phyloP scores from a whole-genome alignment of 2,113 vertebrate genomes.

The Dipodomys merriami region DNA sequence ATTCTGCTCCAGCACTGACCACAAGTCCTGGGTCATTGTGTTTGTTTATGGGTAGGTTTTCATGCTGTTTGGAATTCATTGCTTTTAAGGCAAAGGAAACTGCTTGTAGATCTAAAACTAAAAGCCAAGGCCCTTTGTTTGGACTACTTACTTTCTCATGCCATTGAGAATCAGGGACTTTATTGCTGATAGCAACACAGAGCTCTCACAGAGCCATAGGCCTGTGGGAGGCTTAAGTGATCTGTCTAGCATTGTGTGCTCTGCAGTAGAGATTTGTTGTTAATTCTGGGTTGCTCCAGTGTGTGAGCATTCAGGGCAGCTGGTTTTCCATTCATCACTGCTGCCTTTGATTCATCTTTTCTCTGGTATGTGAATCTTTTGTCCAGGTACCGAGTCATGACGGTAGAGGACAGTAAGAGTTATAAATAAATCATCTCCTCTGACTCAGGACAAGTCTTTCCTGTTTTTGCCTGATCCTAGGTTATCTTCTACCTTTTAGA shows the following conservation, averaged over 20 bases:
- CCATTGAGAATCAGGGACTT: background rate
- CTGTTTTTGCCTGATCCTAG: background rate
- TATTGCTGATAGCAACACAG: background rate
- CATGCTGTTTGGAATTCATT: background rate
- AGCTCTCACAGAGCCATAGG: background rate
- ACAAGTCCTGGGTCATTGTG: background rate
- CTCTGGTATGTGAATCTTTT: background rate
- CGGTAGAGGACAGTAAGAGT: background rate
- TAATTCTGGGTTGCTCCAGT: background rate
- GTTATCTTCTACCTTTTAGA: background rate
- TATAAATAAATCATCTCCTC: background rate
- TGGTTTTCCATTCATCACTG: slow-evolving; percentile 41
- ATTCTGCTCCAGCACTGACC: background rate
- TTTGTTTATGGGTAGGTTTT: background rate
- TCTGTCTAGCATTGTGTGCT: background rate
- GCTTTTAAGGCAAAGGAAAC: background rate
- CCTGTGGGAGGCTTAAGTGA: background rate
- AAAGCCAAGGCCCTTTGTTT: background rate
- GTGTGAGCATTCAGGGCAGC: background rate
- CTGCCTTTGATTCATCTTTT: slow-evolving; percentile 49
- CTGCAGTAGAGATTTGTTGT: background rate
- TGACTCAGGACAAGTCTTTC: background rate
- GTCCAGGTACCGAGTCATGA: background rate
- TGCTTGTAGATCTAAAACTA: background rate
- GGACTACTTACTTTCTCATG: background rate